These are phyloP conservation scores for Rhinella marina DNA, from an alignment of 2,797 vertebrate species.

Conservation along the genomic window DNA sequence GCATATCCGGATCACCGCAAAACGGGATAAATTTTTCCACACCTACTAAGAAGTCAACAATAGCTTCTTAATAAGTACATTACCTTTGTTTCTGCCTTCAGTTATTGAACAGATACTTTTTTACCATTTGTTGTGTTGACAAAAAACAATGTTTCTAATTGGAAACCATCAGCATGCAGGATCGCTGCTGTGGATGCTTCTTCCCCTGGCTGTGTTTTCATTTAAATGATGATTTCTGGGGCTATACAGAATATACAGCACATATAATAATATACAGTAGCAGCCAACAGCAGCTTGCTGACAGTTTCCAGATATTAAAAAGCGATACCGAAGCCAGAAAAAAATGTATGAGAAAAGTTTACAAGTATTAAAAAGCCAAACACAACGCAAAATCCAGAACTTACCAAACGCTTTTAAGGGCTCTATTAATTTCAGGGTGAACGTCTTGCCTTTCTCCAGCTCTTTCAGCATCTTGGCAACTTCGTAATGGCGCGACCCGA, in stretches of 20 bases:
- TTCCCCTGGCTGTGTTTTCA: too few species aligned
- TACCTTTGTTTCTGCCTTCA: neutral
- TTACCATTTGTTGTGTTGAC: neutral
- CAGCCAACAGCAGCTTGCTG: neutral
- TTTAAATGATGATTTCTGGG: too few species aligned
- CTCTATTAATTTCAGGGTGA: conserved; percentile 89
- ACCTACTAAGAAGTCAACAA: too few species aligned
- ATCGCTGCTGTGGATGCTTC: too few species aligned
- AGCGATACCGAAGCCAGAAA: neutral
- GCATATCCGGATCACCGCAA: too few species aligned
- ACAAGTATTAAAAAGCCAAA: neutral
- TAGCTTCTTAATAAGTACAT: too few species aligned
- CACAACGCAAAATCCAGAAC: conserved; percentile 64
- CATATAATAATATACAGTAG: neutral
- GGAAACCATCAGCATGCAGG: neutral
- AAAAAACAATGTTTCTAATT: neutral
- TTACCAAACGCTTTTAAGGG: conserved; percentile 96
- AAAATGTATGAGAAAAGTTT: neutral
- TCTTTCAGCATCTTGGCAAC: conserved; percentile 95
- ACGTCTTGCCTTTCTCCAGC: conserved; percentile 80
- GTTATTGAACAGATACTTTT: neutral
- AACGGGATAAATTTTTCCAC: too few species aligned
- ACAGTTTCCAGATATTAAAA: neutral
- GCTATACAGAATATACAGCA: neutral
- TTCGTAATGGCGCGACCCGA: conserved; percentile 88